Evolutionary conservation across 23 tunicate species (phyloP).

Genomic region (Styela clava): DNA sequence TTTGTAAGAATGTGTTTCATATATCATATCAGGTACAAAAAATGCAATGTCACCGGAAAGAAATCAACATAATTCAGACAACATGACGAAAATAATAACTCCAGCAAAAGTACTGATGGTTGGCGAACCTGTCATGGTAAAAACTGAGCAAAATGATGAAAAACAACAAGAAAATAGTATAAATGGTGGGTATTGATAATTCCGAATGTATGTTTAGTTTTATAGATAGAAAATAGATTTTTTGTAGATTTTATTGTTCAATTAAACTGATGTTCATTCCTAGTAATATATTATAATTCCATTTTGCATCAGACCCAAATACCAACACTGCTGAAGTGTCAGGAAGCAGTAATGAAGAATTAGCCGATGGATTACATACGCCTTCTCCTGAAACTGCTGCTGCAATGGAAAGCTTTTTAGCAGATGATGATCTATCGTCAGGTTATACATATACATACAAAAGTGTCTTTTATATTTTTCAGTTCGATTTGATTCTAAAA

Average conservation of each 20-base stretch:
- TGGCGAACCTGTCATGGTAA: constrained; percentile 25
- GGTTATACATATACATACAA: too few relatives aligned
- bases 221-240: too few relatives aligned
- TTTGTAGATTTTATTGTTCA: too few relatives aligned
- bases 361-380: constrained; percentile 14
- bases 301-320: background rate
- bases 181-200: background rate
- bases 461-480: too few relatives aligned
- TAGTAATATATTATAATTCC: too few relatives aligned
- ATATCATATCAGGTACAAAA: background rate
- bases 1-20: too few relatives aligned
- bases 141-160: constrained; percentile 19
- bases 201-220: too few relatives aligned
- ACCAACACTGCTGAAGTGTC: constrained; percentile 1
- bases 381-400: constrained; percentile 35
- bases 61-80: background rate
- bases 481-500: too few relatives aligned
- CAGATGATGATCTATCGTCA: constrained; percentile 18
- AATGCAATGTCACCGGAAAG: constrained; percentile 9
- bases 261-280: too few relatives aligned
- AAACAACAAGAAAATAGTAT: background rate
- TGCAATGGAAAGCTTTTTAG: constrained; percentile 29
- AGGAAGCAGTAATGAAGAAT: constrained; percentile 26
- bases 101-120: constrained; percentile 37
- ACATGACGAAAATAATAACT: constrained; percentile 17